These are phyloP conservation scores for Oreochromis niloticus DNA, from an alignment of 2,113 vertebrate species.

Conservation along the genomic window DNA sequence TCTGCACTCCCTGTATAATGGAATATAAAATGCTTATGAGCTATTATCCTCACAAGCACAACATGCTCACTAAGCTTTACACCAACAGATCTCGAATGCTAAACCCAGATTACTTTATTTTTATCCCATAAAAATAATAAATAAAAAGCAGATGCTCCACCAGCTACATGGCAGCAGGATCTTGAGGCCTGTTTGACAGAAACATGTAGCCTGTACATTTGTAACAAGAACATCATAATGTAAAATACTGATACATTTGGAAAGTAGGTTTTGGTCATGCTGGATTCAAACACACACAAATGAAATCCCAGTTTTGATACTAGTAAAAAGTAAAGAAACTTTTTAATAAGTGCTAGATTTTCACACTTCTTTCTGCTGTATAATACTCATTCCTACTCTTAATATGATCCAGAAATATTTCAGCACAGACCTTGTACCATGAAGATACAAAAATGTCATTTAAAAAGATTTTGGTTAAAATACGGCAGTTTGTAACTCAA, in stretches of 20 bases:
- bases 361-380: neutral
- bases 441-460: neutral
- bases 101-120: neutral
- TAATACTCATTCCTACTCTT: neutral
- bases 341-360: neutral
- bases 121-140: neutral
- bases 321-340: neutral
- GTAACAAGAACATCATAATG: neutral
- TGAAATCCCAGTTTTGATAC: neutral
- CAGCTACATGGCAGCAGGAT: neutral
- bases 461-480: neutral
- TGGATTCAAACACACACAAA: neutral
- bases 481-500: neutral
- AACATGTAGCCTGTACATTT: neutral
- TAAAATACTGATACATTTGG: neutral
- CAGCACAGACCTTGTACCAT: neutral
- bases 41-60: neutral
- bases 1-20: too few relatives aligned
- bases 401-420: neutral
- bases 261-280: neutral
- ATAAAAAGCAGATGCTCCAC: neutral
- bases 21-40: neutral
- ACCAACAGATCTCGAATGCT: neutral
- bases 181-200: neutral
- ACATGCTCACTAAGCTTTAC: neutral